Base-by-base conservation (phyloP, 2,797 vertebrate species). In the Ceryle rudis region DNA sequence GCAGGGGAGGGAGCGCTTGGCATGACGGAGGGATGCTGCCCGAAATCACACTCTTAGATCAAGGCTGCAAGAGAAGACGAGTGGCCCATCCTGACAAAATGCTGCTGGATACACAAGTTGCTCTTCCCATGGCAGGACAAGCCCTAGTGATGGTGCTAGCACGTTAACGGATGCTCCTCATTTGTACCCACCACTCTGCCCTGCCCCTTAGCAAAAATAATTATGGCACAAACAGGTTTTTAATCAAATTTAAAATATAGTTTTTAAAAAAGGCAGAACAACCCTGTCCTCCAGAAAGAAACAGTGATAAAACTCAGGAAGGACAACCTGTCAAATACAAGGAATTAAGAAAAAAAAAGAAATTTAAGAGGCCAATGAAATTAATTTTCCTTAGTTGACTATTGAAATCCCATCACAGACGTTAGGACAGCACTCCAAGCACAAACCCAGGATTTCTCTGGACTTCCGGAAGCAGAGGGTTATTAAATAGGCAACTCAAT, bases 401-500 rank as follows among this genome's bases (percentile, higher is more conserved):
- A 33, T 13, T 46, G 49, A 93, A 94, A 91, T 73, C 44, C 66
- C 9, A 2, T 44, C 60, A 92, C 26, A 44, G 61, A 93, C 54
- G 41, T 86, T 78, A 92, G 39, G 54, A 91, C 28, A 81, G 31
- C 64, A 80, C 39, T 89, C 64, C 77, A 61, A 54, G 62, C 37
- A 84, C 51, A 90, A 64, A 46, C n/a, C 58, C 41, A 29, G 67
- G 55, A 62, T 90, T 87, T 81, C 67, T 81, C 29, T 88, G 75
- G 73, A 69, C 70, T 95, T 96, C 35, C 41, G 62, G 69, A 96
- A 96, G 72, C 65, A 60, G 58, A 94, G 10, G 66, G 15, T 71
- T 83, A 81, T 78, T 62, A 67, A 86, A 92, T 18, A 65, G 64
- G 84, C 91, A 89, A 86, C 60, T 89, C 70, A 60, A 90, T 93